Percentiles rank a stretch among this genome's conserved stretches.
phyloP scores from a whole-genome alignment of 2,797 vertebrate genomes.

The Poeciliopsis infans region DNA sequence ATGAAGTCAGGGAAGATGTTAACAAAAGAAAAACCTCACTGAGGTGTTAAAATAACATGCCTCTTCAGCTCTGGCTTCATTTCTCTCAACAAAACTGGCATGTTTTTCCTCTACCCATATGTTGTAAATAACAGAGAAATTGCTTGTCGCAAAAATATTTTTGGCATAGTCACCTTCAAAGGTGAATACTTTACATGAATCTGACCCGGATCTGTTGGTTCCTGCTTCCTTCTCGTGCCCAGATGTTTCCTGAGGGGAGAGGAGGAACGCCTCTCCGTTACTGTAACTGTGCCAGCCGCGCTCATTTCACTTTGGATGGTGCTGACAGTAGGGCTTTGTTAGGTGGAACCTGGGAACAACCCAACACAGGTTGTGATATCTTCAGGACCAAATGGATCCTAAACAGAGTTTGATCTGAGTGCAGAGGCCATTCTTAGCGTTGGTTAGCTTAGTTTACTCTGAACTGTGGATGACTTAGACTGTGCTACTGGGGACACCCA shows the following conservation, averaged over 20 bases:
- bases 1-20: slow-evolving; percentile 82
- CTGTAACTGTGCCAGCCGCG: slow-evolving; percentile 48
- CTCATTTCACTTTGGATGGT: slow-evolving; percentile 40
- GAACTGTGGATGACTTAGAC: neutral
- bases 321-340: slow-evolving; percentile 62
- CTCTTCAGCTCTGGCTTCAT: slow-evolving; percentile 38
- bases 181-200: slow-evolving; percentile 55
- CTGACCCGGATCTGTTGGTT: slow-evolving; percentile 40
- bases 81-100: slow-evolving; percentile 38
- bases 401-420: neutral
- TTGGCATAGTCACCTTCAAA: slow-evolving; percentile 29
- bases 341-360: slow-evolving; percentile 40
- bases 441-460: too few relatives aligned
- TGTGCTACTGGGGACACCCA: neutral
- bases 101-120: slow-evolving; percentile 13
- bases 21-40: slow-evolving; percentile 70
- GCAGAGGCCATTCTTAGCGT: neutral
- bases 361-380: slow-evolving; percentile 51
- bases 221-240: slow-evolving; percentile 65
- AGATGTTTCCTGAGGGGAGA: slow-evolving; percentile 80
- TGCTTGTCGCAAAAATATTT: neutral
- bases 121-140: slow-evolving; percentile 13
- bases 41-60: slow-evolving; percentile 22
- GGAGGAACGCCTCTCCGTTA: slow-evolving; percentile 54
- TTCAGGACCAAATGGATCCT: slow-evolving; percentile 9